Evolutionary conservation across 2,797 vertebrate species (phyloP).

Genomic region (Muraenolepis orangiensis): DNA sequence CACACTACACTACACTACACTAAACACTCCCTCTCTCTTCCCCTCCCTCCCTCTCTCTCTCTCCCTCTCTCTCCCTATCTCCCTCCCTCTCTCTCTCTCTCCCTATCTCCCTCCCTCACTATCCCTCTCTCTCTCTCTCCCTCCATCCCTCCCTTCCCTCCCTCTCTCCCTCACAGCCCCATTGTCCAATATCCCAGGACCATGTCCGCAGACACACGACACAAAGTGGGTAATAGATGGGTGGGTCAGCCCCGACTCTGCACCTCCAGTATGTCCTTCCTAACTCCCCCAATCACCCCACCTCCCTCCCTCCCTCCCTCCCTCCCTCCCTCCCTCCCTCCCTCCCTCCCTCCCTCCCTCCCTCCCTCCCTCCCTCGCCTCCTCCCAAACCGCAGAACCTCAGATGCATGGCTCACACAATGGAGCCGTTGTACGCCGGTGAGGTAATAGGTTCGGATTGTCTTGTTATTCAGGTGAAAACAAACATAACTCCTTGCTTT

Average conservation of each 20-base stretch:
- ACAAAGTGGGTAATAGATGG: constrained; percentile 67
- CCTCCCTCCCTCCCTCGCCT: constrained; percentile 42
- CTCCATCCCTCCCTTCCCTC: too few relatives aligned
- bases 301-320: constrained; percentile 53
- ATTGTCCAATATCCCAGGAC: constrained; percentile 50
- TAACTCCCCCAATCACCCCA: constrained; percentile 34
- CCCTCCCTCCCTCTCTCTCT: too few relatives aligned
- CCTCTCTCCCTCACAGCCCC: too few relatives aligned
- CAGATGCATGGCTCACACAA: constrained; percentile 59
- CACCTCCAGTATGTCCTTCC: too few relatives aligned
- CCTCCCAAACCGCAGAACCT: constrained; percentile 61
- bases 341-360: constrained; percentile 55
- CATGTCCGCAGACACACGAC: constrained; percentile 39
- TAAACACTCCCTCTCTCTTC: too few relatives aligned
- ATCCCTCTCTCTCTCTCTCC: background rate
- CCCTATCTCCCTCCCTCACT: background rate
- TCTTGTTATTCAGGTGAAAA: constrained; percentile 67
- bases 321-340: constrained; percentile 53
- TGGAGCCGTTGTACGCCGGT: constrained; percentile 53
- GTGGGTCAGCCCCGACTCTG: constrained; percentile 12
- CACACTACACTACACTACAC: too few relatives aligned
- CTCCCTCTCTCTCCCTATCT: too few relatives aligned
- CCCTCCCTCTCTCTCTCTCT: background rate
- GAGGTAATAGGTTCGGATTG: constrained; percentile 63
- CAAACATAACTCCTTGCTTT: constrained; percentile 26